phyloP scores from a whole-genome alignment of 2,113 vertebrate genomes.

The Pelvicachromis taeniatus region DNA sequence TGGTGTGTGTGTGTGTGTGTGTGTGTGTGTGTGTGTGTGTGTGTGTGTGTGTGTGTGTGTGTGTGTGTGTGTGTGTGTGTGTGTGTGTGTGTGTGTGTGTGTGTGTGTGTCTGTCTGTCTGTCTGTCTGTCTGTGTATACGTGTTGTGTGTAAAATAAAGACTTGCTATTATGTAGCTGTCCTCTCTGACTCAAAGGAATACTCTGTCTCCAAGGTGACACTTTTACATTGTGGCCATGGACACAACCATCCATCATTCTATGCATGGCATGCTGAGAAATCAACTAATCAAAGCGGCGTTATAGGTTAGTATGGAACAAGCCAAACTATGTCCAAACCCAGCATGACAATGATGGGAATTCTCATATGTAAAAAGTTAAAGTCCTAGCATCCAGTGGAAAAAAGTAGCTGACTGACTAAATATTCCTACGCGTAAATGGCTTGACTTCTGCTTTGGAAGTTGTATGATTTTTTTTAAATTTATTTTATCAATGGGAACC shows the following conservation, averaged over 20 bases:
- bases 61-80: neutral
- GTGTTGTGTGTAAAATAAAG: constrained; percentile 4
- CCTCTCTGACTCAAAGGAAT: constrained; percentile 35
- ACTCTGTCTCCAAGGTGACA: constrained; percentile 68
- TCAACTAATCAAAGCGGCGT: constrained; percentile 36
- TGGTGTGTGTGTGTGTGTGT: neutral
- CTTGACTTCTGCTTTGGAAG: neutral
- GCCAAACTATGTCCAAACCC: neutral
- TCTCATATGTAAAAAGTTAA: neutral
- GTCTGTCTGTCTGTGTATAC: neutral
- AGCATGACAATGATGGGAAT: neutral
- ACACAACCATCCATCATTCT: constrained; percentile 53
- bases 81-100: too few relatives aligned
- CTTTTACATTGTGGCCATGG: constrained; percentile 63
- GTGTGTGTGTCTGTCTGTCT: too few relatives aligned
- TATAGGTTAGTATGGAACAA: constrained; percentile 3
- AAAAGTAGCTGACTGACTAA: constrained; percentile 23
- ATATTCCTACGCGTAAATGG: constrained; percentile 10
- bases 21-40: neutral
- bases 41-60: too few relatives aligned
- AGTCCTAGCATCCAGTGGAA: neutral
- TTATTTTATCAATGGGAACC: neutral
- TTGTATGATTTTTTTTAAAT: neutral
- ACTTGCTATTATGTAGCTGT: constrained; percentile 22
- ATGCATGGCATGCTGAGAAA: constrained; percentile 31